These are phyloP conservation scores for Psittacus erithacus DNA, from an alignment of 2,113 vertebrate genomes.

Conservation along the genomic window DNA sequence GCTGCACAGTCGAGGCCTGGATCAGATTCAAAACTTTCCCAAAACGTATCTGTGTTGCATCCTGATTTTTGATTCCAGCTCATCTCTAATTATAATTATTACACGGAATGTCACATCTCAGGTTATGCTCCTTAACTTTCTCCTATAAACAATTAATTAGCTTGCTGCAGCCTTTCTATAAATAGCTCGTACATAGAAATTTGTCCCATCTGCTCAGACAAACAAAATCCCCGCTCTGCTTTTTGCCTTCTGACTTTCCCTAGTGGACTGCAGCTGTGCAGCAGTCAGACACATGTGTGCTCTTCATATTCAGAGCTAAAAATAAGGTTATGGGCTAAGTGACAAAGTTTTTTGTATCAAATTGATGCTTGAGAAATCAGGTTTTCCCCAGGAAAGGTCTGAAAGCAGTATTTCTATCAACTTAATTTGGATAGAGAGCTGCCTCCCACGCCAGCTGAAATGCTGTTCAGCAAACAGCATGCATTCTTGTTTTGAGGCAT, in stretches of 20 bases:
- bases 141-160: slow-evolving; percentile 70
- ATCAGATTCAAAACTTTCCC: slow-evolving; percentile 14
- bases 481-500: background rate
- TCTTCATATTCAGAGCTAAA: slow-evolving; percentile 18
- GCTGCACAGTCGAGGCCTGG: slow-evolving; percentile 14
- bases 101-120: slow-evolving; percentile 44
- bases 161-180: slow-evolving; percentile 33
- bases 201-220: slow-evolving; percentile 43
- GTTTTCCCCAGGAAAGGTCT: background rate
- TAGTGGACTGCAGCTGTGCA: slow-evolving; percentile 36
- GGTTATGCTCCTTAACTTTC: slow-evolving; percentile 64
- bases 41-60: slow-evolving; percentile 12
- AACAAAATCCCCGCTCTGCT: slow-evolving; percentile 31
- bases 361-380: background rate
- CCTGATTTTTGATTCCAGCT: slow-evolving; percentile 33
- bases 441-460: background rate
- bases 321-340: slow-evolving; percentile 20
- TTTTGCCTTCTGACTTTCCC: slow-evolving; percentile 34
- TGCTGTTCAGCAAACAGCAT: background rate
- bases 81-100: slow-evolving; percentile 55
- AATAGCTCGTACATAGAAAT: slow-evolving; percentile 48
- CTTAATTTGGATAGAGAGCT: accelerated
- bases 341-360: background rate
- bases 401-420: background rate
- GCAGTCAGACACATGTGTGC: background rate